Evolutionary conservation across 1,140 invertebrate species (phyloP), one percentile per base, ranked within the genome.

Genomic region (Calosoma granatense): DNA sequence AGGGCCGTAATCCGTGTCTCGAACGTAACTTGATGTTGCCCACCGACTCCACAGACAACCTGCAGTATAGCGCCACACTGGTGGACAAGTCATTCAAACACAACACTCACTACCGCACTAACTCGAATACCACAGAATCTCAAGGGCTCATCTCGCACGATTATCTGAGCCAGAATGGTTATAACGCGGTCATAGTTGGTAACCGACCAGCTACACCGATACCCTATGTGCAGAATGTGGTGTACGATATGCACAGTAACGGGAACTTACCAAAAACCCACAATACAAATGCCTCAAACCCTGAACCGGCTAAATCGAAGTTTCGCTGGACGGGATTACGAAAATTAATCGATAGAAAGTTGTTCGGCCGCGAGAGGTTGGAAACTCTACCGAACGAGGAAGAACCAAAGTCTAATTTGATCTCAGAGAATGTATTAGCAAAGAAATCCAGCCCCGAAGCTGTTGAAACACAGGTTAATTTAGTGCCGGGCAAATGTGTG

Each of bases 1-100:
- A 94, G 68, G 92, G 91, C 2, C 75, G 91, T 11, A 95, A 96
- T 77, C 88, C 90, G 0, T 94, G 89, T 62, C 79, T 91, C 64
- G 90, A 94, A 67, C 75, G 92, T 1, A 96, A 96, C 74, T 76
- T 90, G 6, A 82, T 87, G 63, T 58, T 70, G 39, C 78, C 76
- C 20, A 75, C 78, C 1, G 74, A 80, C 63, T 78, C 73, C 11
- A 78, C 70, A 21, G 86, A 83, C 12, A 81, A 87, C 47, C 62
- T 81, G 1, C 64, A 63, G 1, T 66, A 61, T 26, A 66, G 70
- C 15, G 52, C 57, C 39, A 67, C 71, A n/a, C 74, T 91, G 0
- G 79, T 92, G 53, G 86, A 88, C 62, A 84, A 84, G 60, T 84
- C 84, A 23, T 72, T 78, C 0, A 85, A 84, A 67, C 81, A 82